phyloP scores from a whole-genome alignment of 2,797 vertebrate species.

The Sebastiscus albofasciatus region DNA sequence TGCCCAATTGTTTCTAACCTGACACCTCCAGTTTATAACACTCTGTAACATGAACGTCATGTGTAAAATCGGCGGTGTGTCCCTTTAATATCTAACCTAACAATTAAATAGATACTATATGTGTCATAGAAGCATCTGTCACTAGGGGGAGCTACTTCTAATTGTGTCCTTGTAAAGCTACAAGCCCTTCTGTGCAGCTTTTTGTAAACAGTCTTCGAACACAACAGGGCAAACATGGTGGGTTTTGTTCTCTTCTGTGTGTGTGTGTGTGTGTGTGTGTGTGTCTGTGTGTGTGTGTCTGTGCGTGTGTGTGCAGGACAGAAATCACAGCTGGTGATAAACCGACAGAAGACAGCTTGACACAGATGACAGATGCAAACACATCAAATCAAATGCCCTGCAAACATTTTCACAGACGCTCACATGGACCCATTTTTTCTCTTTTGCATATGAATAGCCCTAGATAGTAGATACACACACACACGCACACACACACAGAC shows the following conservation, averaged over 20 bases:
- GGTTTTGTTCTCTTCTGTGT: slow-evolving; percentile 19
- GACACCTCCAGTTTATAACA: neutral
- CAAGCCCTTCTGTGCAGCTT: slow-evolving; percentile 10
- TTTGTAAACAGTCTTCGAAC: slow-evolving; percentile 37
- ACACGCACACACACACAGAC: slow-evolving; percentile 49
- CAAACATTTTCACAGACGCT: slow-evolving; percentile 54
- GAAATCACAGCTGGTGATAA: slow-evolving; percentile 10
- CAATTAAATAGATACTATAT: neutral
- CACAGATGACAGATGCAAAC: slow-evolving; percentile 52
- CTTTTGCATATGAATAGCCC: slow-evolving; percentile 73
- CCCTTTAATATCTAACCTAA: neutral
- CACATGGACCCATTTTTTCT: slow-evolving; percentile 52
- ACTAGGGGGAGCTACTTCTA: slow-evolving; percentile 30
- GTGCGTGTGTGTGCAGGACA: neutral
- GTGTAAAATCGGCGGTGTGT: neutral
- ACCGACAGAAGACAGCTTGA: slow-evolving; percentile 46
- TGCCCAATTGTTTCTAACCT: neutral
- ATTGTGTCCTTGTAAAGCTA: slow-evolving; percentile 7
- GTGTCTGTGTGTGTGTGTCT: slow-evolving; percentile 4
- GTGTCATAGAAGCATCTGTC: neutral
- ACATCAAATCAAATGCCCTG: slow-evolving; percentile 47
- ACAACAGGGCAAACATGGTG: slow-evolving; percentile 10
- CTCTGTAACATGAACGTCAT: neutral
- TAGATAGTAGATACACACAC: slow-evolving; percentile 54
- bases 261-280: neutral